phyloP scores from a whole-genome alignment of 2,113 vertebrate genomes.

The Tricholaema leucomelas region DNA sequence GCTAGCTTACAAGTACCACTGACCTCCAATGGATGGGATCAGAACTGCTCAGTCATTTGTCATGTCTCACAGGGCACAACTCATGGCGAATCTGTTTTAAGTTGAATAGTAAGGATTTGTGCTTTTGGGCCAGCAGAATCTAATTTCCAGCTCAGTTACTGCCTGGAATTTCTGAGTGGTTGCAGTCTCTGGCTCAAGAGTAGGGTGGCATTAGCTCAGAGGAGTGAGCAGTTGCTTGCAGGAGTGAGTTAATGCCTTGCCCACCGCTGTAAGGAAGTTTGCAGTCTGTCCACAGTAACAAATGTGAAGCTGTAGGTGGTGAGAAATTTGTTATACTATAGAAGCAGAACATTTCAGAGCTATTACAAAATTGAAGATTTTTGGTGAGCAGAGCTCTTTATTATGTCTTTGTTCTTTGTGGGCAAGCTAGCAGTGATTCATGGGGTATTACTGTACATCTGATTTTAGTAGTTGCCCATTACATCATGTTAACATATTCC shows the following conservation, averaged over 20 bases:
- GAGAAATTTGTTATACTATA: constrained; percentile 43
- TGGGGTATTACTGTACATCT: constrained; percentile 73
- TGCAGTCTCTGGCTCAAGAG: background rate
- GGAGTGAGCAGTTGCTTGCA: background rate
- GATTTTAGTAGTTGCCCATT: constrained; percentile 71
- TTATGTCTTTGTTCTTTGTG: constrained; percentile 51
- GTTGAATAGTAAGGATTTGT: background rate
- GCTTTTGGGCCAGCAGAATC: constrained; percentile 33
- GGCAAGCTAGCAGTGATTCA: constrained; percentile 71
- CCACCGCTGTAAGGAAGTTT: background rate
- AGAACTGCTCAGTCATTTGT: constrained; percentile 56
- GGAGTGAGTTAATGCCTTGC: background rate
- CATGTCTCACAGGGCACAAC: constrained; percentile 38
- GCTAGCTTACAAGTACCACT: constrained; percentile 59
- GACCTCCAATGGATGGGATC: constrained; percentile 63
- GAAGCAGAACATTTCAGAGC: constrained; percentile 36
- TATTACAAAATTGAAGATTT: constrained; percentile 59
- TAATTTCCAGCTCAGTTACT: constrained; percentile 14
- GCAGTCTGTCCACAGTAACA: background rate
- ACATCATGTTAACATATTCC: constrained; percentile 78
- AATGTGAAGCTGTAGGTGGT: constrained; percentile 54
- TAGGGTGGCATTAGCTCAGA: background rate
- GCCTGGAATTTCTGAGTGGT: constrained; percentile 50
- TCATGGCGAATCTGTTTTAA: constrained; percentile 7
- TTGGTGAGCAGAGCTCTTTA: constrained; percentile 52